Conservation (phyloP, 92 coral and sea anemone species). For the Meandrina meandrites region DNA sequence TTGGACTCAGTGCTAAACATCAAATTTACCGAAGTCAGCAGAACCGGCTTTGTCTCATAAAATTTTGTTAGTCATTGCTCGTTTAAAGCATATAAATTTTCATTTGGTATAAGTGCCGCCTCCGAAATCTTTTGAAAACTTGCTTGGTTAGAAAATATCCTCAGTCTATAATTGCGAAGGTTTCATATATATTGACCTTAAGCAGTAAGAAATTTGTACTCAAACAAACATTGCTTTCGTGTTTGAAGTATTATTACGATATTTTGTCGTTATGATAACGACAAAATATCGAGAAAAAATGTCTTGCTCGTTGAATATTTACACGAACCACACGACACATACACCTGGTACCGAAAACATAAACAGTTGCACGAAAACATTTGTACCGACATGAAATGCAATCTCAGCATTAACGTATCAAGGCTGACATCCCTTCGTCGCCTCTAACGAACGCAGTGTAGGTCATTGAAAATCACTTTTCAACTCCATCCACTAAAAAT, state of each 20-base stretch:
- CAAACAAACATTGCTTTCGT: constrained; percentile 6
- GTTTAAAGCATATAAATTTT: neutral
- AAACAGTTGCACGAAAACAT: too few species aligned
- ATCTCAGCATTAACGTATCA: neutral
- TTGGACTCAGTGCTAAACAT: neutral
- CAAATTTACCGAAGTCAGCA: neutral
- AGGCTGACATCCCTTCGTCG: neutral
- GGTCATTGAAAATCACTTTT: neutral
- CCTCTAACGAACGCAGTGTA: neutral
- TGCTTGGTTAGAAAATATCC: neutral
- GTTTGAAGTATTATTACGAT: neutral
- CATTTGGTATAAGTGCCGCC: neutral
- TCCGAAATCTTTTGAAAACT: neutral
- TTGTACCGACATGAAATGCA: neutral
- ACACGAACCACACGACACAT: neutral
- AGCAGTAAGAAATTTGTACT: neutral
- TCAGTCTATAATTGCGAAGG: neutral
- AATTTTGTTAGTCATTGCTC: neutral
- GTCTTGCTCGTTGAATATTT: neutral
- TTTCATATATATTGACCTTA: neutral
- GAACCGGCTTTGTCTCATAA: neutral
- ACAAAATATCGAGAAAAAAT: neutral
- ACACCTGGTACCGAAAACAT: neutral
- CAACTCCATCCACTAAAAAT: neutral
- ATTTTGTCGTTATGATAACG: neutral